These are phyloP conservation scores for Thalassarche chlororhynchos DNA, from an alignment of 2,113 vertebrate species.

Conservation along the genomic window DNA sequence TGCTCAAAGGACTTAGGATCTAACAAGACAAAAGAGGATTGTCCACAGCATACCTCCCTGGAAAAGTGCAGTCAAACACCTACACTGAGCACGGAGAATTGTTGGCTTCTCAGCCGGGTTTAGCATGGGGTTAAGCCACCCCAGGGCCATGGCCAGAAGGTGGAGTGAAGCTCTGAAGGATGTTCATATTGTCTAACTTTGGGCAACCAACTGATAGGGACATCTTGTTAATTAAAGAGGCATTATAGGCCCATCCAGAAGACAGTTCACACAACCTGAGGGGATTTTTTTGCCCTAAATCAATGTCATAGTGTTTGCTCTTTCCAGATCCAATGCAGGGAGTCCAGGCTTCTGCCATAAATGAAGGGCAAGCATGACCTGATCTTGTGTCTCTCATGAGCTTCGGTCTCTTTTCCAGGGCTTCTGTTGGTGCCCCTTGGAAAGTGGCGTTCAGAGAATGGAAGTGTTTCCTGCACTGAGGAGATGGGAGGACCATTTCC, in stretches of 20 bases:
- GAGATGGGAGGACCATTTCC: neutral
- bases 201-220: neutral
- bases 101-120: neutral
- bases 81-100: accelerated
- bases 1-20: neutral
- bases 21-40: neutral
- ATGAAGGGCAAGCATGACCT: neutral
- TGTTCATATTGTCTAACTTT: neutral
- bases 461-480: neutral
- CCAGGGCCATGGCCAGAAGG: neutral
- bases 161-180: neutral
- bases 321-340: neutral
- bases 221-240: accelerated
- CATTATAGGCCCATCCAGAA: neutral
- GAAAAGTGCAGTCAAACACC: neutral
- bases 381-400: neutral
- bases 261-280: neutral
- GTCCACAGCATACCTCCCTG: accelerated
- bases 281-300: neutral
- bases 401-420: neutral
- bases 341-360: neutral
- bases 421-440: neutral
- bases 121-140: neutral
- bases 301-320: neutral
- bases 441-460: neutral